Base-by-base conservation (phyloP, 2,797 vertebrate genomes). In the Helarctos malayanus region DNA sequence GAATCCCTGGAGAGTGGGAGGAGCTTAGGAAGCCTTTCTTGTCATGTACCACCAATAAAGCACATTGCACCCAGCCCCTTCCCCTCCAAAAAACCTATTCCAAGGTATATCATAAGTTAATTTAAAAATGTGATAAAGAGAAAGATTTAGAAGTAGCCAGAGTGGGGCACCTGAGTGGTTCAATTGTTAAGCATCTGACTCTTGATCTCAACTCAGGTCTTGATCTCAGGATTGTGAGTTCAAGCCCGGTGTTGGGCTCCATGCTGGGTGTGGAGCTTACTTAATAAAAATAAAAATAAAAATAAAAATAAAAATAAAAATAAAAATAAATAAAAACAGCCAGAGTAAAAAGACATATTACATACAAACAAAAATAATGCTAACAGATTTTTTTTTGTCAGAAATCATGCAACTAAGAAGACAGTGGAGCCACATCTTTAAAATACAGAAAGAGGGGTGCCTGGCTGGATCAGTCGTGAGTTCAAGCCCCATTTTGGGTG, bases 371-470 rank as follows among this genome's bases (percentile, higher is more conserved):
- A 52, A 92, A 92, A 61, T 52, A 88, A 90, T 14, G 27, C 47
- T 32, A 89, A 56, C 15, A 63, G 35, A 35, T 35, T 14, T n/a
- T 38, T 38, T 75, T 47, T 41, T 12, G 16, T 90, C n/a, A 68
- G 61, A 93, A 93, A 93, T 21, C 47, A 63, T 54, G 76, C 52
- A 80, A 61, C 41, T 38, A 35, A 81, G 65, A 94, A 49, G n/a
- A 38, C 47, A 41, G 8, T 54, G n/a, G 63, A 81, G 56, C 19
- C 32, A 73, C 4, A 7, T 81, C 19, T 88, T 73, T 88, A 82
- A 89, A 94, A 79, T 63, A 45, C 27, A 73, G 7, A 78, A 93
- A 57, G 35, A 85, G 23, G 3, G 69, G 23, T 14, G 25, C 13
- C 23, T 45, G 38, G 69, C 38, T 27, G 69, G 38, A 41, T 73